Percentiles rank a stretch among this genome's conserved stretches.
These are phyloP conservation scores for Neoseiulus cucumeris DNA, from an alignment of 1,140 invertebrate genomes.

Conservation along the genomic window DNA sequence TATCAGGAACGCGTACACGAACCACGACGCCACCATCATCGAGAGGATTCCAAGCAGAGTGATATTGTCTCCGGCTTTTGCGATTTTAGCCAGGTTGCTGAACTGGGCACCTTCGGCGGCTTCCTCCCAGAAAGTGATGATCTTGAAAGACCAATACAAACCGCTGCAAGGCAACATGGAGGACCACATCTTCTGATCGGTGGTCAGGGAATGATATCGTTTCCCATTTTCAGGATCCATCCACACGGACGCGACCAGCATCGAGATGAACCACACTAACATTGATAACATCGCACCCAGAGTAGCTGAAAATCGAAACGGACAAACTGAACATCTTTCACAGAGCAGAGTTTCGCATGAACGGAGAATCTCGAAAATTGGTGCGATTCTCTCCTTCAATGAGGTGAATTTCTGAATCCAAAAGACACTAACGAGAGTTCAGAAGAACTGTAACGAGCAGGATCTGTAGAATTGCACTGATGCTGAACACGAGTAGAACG, in stretches of 20 bases:
- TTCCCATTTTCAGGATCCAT: neutral
- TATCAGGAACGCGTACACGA: slow-evolving; percentile 19
- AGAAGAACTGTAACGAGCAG: neutral
- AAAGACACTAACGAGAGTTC: neutral
- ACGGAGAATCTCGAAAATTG: too few relatives aligned
- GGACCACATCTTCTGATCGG: neutral
- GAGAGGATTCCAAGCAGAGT: slow-evolving; percentile 17
- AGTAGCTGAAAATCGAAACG: neutral
- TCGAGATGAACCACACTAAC: neutral
- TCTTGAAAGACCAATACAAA: slow-evolving; percentile 1
- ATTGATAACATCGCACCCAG: neutral
- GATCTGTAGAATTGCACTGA: neutral
- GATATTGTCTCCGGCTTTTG: slow-evolving; percentile 26
- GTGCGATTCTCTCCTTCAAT: too few relatives aligned
- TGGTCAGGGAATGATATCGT: neutral
- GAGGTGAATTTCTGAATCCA: too few relatives aligned
- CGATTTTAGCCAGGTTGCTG: slow-evolving; percentile 20
- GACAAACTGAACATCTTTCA: neutral
- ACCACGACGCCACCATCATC: slow-evolving; percentile 16
- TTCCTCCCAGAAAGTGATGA: neutral
- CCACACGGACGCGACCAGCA: neutral
- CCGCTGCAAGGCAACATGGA: neutral
- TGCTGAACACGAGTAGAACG: neutral
- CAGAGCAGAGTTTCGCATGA: too few relatives aligned
- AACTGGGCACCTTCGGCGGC: slow-evolving; percentile 22